A percentile compares a stretch with the other conserved stretches of the same genome.
These are phyloP conservation scores for Sicus ferrugineus DNA, from an alignment of 2,888 invertebrate species.

Conservation along the genomic window DNA sequence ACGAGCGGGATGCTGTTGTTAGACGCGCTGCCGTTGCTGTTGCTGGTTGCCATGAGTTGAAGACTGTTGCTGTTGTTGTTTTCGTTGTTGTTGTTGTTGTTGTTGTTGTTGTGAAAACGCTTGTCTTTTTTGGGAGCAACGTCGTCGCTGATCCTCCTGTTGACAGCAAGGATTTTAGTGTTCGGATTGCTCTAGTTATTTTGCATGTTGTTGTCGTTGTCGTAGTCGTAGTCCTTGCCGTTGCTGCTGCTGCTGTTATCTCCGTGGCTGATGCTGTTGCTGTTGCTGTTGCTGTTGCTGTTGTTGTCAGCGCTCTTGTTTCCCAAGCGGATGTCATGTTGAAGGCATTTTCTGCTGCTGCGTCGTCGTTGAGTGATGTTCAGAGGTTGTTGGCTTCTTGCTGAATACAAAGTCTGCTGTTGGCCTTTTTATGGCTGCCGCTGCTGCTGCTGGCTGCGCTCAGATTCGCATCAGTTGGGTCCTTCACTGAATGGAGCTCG, in stretches of 20 bases:
- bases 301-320: conserved; percentile 18
- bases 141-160: conserved; percentile 12
- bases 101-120: conserved; percentile 21
- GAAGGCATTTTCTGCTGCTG: conserved; percentile 35
- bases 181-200: neutral
- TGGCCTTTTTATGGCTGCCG: neutral
- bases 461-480: neutral
- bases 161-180: conserved; percentile 30
- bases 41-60: neutral
- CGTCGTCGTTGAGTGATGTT: conserved; percentile 12
- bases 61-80: neutral
- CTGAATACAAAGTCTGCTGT: neutral
- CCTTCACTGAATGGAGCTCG: neutral
- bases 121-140: conserved; percentile 9
- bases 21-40: neutral
- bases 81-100: neutral
- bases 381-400: conserved; percentile 10
- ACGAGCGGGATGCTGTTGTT: conserved; percentile 1
- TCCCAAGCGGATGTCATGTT: conserved; percentile 33
- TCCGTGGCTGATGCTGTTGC: conserved; percentile 24
- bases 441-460: neutral
- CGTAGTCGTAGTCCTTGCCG: conserved; percentile 22
- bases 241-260: conserved; percentile 28
- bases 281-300: conserved; percentile 22
- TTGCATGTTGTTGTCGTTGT: conserved; percentile 12